Conservation (phyloP, 2,888 invertebrate genomes). For the Aricia artaxerxes region DNA sequence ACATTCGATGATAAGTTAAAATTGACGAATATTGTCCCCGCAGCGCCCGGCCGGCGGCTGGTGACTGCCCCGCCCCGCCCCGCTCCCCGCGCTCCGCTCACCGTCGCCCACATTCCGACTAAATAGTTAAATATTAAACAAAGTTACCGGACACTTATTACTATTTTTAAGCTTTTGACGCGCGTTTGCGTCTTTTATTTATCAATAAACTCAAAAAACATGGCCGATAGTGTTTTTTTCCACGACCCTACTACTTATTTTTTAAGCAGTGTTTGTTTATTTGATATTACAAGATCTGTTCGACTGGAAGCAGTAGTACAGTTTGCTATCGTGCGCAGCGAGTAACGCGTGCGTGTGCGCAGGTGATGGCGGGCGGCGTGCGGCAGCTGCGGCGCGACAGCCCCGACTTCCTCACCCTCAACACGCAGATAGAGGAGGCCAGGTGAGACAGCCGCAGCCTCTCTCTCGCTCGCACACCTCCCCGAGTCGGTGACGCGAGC, state of each 20-base stretch:
- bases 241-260: not conserved
- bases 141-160: not conserved
- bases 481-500: not conserved
- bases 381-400: slow-evolving; percentile 75
- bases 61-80: not conserved
- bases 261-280: not conserved
- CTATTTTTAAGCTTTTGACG: not conserved
- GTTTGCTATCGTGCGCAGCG: not conserved
- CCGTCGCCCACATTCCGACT: not conserved
- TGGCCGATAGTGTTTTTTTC: not conserved
- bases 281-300: not conserved
- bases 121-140: not conserved
- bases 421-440: slow-evolving; percentile 87
- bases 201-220: not conserved
- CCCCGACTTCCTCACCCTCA: slow-evolving; percentile 86
- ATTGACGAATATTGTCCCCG: not conserved
- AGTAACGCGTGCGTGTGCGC: slow-evolving; percentile 44
- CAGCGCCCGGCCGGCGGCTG: not conserved
- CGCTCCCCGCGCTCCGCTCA: not conserved
- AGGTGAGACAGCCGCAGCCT: slow-evolving; percentile 69
- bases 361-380: slow-evolving; percentile 62
- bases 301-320: not conserved
- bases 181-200: not conserved
- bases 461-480: not conserved
- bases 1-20: not conserved